Base-by-base conservation (phyloP, 2,113 vertebrate species). In the Sciurus niger region DNA sequence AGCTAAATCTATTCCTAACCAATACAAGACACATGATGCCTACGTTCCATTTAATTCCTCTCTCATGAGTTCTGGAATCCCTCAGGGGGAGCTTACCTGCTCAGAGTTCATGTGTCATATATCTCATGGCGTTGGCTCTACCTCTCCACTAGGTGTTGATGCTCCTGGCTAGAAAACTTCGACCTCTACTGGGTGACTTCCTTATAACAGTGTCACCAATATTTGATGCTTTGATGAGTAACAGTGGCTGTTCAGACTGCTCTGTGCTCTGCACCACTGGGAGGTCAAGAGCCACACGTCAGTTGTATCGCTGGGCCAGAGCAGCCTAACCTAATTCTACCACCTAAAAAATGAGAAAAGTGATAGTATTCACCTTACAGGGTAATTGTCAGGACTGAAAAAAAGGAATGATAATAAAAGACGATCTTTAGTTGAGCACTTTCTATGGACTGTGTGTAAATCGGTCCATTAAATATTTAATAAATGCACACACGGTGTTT, bases 261-360 rank as follows among this genome's bases (percentile, higher is more conserved):
- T 34, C 0, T 72, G 51, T 30, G 51, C 3, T 30, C 48, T 30
- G 40, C 6, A n/a, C 24, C 6, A 20, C 28, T 48, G 30, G 60
- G 24, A 58, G 37, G 80, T 22, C 32, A 51, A 20, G 16, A 58
- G 34, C 17, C 68, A 55, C 28, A 17, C 20, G 2, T 14, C 40
- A 18, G 37, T 5, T 55, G 8, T 6, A 12, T 80, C 78, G 40
- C 60, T 0, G 0, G 30, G 24, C 22, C n/a, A 51, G 8, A 11
- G 22, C 4, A 2, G 2, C 46, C n/a, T 65, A 22, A 32, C 43
- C 16, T 34, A 55, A 67, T 48, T 13, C 46, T 58, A 28, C n/a
- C 37, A 89, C 60, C 51, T 84, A 28, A 63, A 84, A 89, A 96
- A 28, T 76, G 65, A 72, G 13, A 74, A 73, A 53, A 91, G 74